phyloP scores from a whole-genome alignment of 92 coral and sea anemone genomes.

The Epizoanthus rinbou region DNA sequence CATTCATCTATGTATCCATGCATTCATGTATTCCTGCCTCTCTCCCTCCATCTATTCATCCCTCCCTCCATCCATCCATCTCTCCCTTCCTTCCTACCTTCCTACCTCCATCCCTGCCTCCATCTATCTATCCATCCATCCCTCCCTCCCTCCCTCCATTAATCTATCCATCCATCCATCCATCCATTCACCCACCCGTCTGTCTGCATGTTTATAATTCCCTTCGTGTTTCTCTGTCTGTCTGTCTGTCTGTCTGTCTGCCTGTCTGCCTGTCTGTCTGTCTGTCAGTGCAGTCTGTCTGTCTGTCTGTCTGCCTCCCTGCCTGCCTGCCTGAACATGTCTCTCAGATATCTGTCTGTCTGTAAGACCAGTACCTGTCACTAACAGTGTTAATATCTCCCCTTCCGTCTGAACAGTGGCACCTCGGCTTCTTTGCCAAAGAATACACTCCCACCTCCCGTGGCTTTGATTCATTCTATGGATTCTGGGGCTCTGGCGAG shows the following conservation, averaged over 20 bases:
- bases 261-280: neutral
- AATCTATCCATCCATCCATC: too few species aligned
- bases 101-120: too few species aligned
- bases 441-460: slow-evolving; percentile 97
- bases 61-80: neutral
- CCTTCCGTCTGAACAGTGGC: slow-evolving; percentile 73
- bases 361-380: neutral
- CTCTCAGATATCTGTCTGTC: neutral
- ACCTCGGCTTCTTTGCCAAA: slow-evolving; percentile 93
- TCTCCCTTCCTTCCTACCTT: neutral
- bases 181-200: too few species aligned
- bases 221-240: neutral
- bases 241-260: neutral
- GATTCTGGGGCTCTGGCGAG: slow-evolving; percentile 94
- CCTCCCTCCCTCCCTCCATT: too few species aligned
- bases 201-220: too few species aligned
- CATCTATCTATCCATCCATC: too few species aligned
- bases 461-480: slow-evolving; percentile 96
- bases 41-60: neutral
- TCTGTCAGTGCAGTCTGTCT: neutral
- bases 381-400: neutral
- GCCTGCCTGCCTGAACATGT: neutral
- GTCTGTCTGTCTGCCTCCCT: neutral
- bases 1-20: too few species aligned
- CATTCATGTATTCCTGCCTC: neutral